Conservation (phyloP, 2,888 invertebrate species). For the Xiphydria camelus region DNA sequence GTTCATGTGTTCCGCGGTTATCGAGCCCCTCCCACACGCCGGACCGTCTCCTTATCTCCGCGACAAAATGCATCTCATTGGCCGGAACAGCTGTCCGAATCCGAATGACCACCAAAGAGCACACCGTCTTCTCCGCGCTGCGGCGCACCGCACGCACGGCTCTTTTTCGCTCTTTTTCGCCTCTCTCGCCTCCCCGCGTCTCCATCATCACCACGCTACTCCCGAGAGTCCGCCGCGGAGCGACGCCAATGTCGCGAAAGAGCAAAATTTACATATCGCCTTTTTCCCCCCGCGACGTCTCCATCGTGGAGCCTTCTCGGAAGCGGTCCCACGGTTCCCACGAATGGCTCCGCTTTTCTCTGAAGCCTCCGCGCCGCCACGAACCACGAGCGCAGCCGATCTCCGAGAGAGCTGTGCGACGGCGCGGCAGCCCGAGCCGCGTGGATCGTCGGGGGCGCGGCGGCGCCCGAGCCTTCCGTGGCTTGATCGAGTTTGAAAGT, state of each 20-base stretch:
- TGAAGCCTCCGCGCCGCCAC: slow-evolving; percentile 29
- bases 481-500: no score
- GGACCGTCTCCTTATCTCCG: slow-evolving; percentile 39
- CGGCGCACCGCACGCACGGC: slow-evolving; percentile 3
- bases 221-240: slow-evolving; percentile 10
- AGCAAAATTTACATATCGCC: slow-evolving; percentile 39
- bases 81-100: slow-evolving; percentile 40
- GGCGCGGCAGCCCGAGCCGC: no score
- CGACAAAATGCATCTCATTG: slow-evolving; percentile 51
- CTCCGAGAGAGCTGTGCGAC: slow-evolving; percentile 13
- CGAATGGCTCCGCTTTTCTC: slow-evolving; percentile 49
- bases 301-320: slow-evolving; percentile 39
- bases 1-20: slow-evolving; percentile 35
- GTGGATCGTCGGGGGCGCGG: no score
- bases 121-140: not conserved
- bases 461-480: no score
- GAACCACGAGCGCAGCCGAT: no score
- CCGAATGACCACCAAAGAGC: slow-evolving; percentile 15
- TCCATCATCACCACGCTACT: no score
- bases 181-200: no score
- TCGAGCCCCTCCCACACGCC: slow-evolving; percentile 36
- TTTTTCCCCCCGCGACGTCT: slow-evolving; percentile 24
- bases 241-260: slow-evolving; percentile 29
- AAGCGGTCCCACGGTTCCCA: slow-evolving; percentile 49
- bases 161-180: no score